These are phyloP conservation scores for Hypolimnas misippus DNA, from an alignment of 2,888 invertebrate species.

Conservation along the genomic window DNA sequence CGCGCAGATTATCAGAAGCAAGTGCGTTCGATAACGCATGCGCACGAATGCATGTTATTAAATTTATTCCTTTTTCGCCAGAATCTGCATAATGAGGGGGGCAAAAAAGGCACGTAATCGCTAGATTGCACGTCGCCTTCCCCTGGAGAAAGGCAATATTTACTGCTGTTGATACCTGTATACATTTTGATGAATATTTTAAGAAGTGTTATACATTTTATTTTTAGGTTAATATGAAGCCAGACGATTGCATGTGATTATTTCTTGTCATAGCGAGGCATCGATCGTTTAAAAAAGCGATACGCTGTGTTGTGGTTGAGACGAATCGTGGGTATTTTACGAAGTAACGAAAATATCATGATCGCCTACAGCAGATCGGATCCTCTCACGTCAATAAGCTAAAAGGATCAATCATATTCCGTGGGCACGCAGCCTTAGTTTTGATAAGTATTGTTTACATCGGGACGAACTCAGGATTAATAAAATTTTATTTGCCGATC, in stretches of 20 bases:
- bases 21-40: slow-evolving; percentile 83
- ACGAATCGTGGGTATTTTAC: slow-evolving; percentile 45
- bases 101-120: slow-evolving; percentile 78
- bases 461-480: slow-evolving; percentile 19
- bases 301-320: slow-evolving; percentile 42
- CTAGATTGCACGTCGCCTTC: slow-evolving; percentile 76
- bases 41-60: slow-evolving; percentile 83
- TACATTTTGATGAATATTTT: slow-evolving; percentile 70
- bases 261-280: slow-evolving; percentile 65
- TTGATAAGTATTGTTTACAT: slow-evolving; percentile 22
- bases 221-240: slow-evolving; percentile 26
- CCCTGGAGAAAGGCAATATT: slow-evolving; percentile 75
- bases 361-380: slow-evolving; percentile 56
- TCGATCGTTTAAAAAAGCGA: slow-evolving; percentile 48
- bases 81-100: slow-evolving; percentile 83
- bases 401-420: slow-evolving; percentile 41
- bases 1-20: slow-evolving; percentile 82
- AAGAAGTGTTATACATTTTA: slow-evolving; percentile 45
- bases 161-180: slow-evolving; percentile 62
- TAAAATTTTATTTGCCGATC: slow-evolving; percentile 8
- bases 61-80: slow-evolving; percentile 83
- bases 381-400: slow-evolving; percentile 52
- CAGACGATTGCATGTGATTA: slow-evolving; percentile 67
- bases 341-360: slow-evolving; percentile 55
- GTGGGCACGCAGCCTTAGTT: slow-evolving; percentile 42